Evolutionary conservation across 2,888 invertebrate genomes (phyloP).

Genomic region (Sylvicola cinctus): DNA sequence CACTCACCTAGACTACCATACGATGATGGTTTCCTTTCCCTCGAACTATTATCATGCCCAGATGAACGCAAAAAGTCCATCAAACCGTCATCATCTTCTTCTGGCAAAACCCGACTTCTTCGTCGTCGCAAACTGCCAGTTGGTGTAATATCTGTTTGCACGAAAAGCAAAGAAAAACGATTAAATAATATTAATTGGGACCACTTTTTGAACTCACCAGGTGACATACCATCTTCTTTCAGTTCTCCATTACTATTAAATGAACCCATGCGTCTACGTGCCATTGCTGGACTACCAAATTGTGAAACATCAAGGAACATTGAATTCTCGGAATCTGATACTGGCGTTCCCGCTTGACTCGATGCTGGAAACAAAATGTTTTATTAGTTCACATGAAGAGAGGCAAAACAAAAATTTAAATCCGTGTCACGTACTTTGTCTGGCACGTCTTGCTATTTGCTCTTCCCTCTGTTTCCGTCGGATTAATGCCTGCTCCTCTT

Average conservation of each 20-base stretch:
- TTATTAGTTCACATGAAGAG: neutral
- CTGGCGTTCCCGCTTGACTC: constrained; percentile 47
- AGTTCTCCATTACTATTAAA: constrained; percentile 30
- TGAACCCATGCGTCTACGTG: constrained; percentile 43
- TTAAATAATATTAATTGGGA: neutral
- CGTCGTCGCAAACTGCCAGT: constrained; percentile 69
- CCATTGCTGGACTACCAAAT: constrained; percentile 48
- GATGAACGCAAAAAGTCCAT: constrained; percentile 67
- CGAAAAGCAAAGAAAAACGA: too few relatives aligned
- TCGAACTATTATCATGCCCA: constrained; percentile 44
- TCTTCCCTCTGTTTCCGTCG: constrained; percentile 55
- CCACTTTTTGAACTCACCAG: constrained; percentile 29
- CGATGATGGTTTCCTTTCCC: constrained; percentile 47
- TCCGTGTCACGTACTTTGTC: constrained; percentile 30
- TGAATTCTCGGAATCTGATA: constrained; percentile 51
- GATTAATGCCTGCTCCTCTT: constrained; percentile 72
- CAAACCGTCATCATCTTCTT: constrained; percentile 66
- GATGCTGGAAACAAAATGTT: constrained; percentile 21
- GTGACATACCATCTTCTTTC: constrained; percentile 17
- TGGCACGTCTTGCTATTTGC: constrained; percentile 37
- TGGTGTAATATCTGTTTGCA: constrained; percentile 78
- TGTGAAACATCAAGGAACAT: constrained; percentile 56
- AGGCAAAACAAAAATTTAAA: constrained; percentile 2
- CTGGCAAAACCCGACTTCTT: constrained; percentile 59
- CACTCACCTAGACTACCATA: constrained; percentile 61